These are phyloP conservation scores for Chalcis sispes DNA, from an alignment of 2,888 invertebrate genomes.

Conservation along the genomic window DNA sequence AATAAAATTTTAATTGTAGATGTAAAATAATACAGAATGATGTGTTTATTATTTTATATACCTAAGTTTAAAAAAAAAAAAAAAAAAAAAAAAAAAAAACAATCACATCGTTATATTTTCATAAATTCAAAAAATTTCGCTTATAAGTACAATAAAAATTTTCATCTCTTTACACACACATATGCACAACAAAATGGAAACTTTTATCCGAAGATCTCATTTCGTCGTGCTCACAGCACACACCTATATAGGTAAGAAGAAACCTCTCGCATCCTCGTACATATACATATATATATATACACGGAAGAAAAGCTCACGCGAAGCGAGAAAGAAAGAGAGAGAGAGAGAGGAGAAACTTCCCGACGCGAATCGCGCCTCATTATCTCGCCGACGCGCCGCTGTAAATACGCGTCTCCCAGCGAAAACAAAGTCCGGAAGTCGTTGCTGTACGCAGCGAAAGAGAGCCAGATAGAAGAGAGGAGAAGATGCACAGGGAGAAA, in stretches of 20 bases:
- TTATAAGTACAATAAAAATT: too few relatives aligned
- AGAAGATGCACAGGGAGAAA: neutral
- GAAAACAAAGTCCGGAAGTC: constrained; percentile 56
- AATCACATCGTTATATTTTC: too few relatives aligned
- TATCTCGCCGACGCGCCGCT: constrained; percentile 31
- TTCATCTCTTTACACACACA: neutral
- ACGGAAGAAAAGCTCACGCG: constrained; percentile 26
- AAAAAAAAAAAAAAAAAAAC: too few relatives aligned
- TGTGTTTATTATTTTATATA: too few relatives aligned
- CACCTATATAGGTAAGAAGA: neutral
- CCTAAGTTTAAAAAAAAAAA: too few relatives aligned
- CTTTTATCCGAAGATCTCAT: too few relatives aligned
- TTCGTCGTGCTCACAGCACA: too few relatives aligned
- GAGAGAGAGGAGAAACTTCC: constrained; percentile 12
- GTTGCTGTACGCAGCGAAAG: constrained; percentile 15
- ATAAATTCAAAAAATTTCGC: too few relatives aligned
- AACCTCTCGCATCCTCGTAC: neutral
- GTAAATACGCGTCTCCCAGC: constrained; percentile 51
- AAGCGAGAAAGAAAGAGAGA: constrained; percentile 4
- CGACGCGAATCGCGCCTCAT: constrained; percentile 27
- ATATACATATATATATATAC: neutral
- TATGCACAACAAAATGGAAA: too few relatives aligned
- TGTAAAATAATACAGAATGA: too few relatives aligned
- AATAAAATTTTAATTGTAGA: too few relatives aligned
- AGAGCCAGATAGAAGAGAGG: neutral